A percentile compares a stretch with the other conserved stretches of the same genome.
Evolutionary conservation across 2,888 invertebrate genomes (phyloP).

Genomic region (Tridacna gigas): DNA sequence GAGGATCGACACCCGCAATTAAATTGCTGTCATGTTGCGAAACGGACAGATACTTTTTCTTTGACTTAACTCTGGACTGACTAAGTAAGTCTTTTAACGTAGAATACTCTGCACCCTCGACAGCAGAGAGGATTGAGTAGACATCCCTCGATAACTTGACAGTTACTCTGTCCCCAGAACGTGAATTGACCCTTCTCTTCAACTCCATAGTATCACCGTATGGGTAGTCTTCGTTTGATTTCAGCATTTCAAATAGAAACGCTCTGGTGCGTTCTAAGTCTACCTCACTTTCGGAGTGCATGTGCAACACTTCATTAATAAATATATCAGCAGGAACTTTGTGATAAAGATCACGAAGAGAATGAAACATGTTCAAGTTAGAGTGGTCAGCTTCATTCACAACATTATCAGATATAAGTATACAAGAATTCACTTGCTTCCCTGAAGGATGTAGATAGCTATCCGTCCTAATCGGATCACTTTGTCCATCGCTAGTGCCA

Average conservation of each 20-base stretch:
- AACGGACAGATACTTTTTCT: background rate
- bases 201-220: background rate
- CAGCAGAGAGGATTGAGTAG: background rate
- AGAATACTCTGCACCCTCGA: constrained; percentile 13
- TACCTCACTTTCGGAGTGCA: background rate
- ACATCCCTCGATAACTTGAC: constrained; percentile 15
- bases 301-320: background rate
- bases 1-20: no score
- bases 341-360: background rate
- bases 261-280: constrained; percentile 6
- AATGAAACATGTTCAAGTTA: constrained; percentile 2
- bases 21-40: background rate
- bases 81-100: constrained; percentile 11
- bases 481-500: no score
- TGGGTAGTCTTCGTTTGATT: constrained; percentile 14
- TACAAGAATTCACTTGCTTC: background rate
- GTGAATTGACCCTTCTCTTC: constrained; percentile 8
- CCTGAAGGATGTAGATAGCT: no score
- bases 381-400: background rate
- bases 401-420: background rate
- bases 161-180: constrained; percentile 2
- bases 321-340: constrained; percentile 9
- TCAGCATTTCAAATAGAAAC: constrained; percentile 9
- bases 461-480: no score
- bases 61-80: background rate